Conservation (phyloP, 2,113 vertebrate genomes). For the Cyphomyrus discorhynchus region DNA sequence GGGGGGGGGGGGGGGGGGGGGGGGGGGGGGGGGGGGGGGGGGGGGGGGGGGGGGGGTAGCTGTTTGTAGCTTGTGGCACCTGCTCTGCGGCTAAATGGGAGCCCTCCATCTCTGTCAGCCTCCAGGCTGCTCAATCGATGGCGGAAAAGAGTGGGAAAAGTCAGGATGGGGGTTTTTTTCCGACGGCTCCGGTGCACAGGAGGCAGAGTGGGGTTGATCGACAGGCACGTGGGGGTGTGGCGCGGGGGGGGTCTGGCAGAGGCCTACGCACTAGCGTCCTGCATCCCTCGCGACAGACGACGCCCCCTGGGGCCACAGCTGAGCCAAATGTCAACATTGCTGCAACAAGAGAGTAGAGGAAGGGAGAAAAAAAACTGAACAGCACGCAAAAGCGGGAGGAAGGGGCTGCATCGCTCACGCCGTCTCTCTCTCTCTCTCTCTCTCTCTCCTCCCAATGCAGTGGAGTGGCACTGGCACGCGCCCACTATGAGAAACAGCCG, state of each 20-base stretch:
- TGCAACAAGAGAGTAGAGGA: slow-evolving; percentile 29
- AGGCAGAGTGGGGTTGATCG: slow-evolving; percentile 36
- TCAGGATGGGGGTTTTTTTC: slow-evolving; percentile 10
- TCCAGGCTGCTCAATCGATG: slow-evolving; percentile 30
- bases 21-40: background rate
- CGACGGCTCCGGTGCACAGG: slow-evolving; percentile 15
- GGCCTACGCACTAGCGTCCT: slow-evolving; percentile 17
- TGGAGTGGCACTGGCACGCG: slow-evolving; percentile 82
- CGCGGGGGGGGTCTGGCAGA: slow-evolving; percentile 18
- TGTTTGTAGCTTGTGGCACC: slow-evolving; percentile 11
- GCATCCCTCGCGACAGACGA: slow-evolving; percentile 26
- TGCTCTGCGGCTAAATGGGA: slow-evolving; percentile 2
- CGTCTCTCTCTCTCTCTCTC: background rate
- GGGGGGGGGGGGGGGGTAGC: background rate
- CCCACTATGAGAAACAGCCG: slow-evolving; percentile 96
- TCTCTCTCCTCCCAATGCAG: slow-evolving; percentile 47
- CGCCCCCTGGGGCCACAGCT: slow-evolving; percentile 29
- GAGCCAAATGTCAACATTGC: slow-evolving; percentile 30
- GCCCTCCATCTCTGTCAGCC: slow-evolving; percentile 18
- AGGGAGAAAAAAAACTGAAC: background rate
- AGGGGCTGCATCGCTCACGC: background rate
- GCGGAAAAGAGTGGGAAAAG: slow-evolving; percentile 14
- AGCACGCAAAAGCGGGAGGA: slow-evolving; percentile 17
- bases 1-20: background rate
- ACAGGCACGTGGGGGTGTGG: slow-evolving; percentile 28